Conservation (phyloP, 2,113 vertebrate species). For the Mustelus asterias region DNA sequence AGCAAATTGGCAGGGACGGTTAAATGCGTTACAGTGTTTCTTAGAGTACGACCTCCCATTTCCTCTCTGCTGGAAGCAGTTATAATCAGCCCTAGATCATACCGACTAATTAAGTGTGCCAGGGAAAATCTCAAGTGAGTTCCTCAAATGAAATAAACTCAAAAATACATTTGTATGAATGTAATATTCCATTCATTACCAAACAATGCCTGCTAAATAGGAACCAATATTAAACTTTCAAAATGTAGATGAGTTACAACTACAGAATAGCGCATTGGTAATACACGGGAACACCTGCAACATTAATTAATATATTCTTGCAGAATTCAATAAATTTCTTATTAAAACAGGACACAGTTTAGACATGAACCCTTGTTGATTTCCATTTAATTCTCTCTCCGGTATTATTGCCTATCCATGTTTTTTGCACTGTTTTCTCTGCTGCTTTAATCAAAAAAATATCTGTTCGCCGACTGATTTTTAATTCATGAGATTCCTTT, state of each 20-base stretch:
- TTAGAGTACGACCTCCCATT: neutral
- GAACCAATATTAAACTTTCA: neutral
- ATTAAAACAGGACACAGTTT: neutral
- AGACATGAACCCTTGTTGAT: neutral
- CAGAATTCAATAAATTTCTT: neutral
- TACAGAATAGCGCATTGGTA: neutral
- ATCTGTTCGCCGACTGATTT: neutral
- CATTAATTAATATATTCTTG: neutral
- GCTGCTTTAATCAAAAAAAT: conserved; percentile 20
- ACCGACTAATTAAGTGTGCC: neutral
- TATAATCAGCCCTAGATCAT: neutral
- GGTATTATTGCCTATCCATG: neutral
- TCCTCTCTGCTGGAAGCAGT: neutral
- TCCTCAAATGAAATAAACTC: neutral
- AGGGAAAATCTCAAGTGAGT: neutral
- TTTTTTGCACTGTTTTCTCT: neutral
- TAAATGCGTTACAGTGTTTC: neutral
- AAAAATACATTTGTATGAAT: neutral
- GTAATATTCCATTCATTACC: neutral
- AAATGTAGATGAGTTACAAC: neutral
- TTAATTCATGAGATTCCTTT: conserved; percentile 17
- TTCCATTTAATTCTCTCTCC: neutral
- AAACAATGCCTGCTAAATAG: neutral
- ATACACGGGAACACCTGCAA: neutral
- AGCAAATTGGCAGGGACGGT: neutral